Base-by-base conservation (phyloP, 2,888 invertebrate genomes). In the Trichogramma evanescens region DNA sequence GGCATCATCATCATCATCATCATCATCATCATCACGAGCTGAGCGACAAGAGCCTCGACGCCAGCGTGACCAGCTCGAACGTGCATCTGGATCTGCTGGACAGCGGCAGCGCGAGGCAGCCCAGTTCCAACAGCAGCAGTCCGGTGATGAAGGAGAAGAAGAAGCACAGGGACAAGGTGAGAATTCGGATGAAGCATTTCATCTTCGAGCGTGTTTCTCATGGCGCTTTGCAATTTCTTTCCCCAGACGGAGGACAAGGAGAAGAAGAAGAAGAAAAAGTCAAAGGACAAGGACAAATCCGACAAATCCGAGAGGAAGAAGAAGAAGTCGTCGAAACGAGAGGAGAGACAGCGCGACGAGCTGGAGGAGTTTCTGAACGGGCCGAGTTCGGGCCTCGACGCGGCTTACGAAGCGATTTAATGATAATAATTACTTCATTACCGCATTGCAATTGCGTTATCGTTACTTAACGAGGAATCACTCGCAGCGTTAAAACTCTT, bases 321-420 rank as follows among this genome's bases (percentile, higher is more conserved):
- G 64, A 80, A 80, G 65, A 74, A 79, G 43, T 74, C 76, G 9
- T 71, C 71, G 61, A 74, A 76, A 66, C 79, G 79, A 58, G 81
- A 80, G 68, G 79, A 78, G 39, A 75, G 76, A 50, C 76, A 79
- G 49, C 76, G 78, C 10, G 83, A 83, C 66, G 85, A 85, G 69
- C 73, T 86, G 44, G 86, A 86, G 68, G 84, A 86, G 68, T 86
- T 86, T 73, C 73, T 86, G 6, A 85, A 84, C 73, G 82, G 82
- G 63, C 72, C 81, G 66, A 65, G 81, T 68, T 73, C 82, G 76
- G 70, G 74, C 74, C 73, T 81, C 74, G 80, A 85, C 64, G 78
- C 80, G 50, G 83, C 84, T 50, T 85, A 85, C 69, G 85, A 86
- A 74, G 83, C 83, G 66, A 82, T 85, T 72, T 85, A 82, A 71